A percentile compares a stretch with the other conserved stretches of the same genome.
Conservation (phyloP, 2,888 invertebrate genomes). For the Caenorhabditis wallacei region DNA sequence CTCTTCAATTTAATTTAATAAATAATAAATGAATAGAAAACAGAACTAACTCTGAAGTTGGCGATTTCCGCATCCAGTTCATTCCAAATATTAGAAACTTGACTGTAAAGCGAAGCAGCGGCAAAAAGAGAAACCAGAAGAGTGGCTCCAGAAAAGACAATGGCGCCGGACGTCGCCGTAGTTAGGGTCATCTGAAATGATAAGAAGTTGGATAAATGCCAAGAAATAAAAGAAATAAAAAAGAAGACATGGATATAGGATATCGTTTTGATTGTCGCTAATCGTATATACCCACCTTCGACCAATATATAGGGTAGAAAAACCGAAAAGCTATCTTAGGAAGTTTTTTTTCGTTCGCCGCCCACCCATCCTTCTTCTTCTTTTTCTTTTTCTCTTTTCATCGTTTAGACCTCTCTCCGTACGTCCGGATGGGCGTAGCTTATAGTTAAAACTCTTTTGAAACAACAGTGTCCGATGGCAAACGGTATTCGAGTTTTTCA, state of each 20-base stretch:
- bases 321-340: slow-evolving; percentile 59
- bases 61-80: slow-evolving; percentile 82
- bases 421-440: slow-evolving; percentile 50
- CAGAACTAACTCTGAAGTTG: slow-evolving; percentile 75
- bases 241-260: slow-evolving; percentile 41
- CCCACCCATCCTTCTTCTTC: slow-evolving; percentile 12
- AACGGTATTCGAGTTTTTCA: slow-evolving; percentile 62
- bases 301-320: slow-evolving; percentile 56
- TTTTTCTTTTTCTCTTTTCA: too few relatives aligned
- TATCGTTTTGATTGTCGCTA: slow-evolving; percentile 50
- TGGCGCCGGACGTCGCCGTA: slow-evolving; percentile 79
- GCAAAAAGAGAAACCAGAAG: slow-evolving; percentile 78
- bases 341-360: slow-evolving; percentile 42
- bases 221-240: slow-evolving; percentile 25
- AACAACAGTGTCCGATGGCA: slow-evolving; percentile 55
- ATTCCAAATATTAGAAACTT: slow-evolving; percentile 80
- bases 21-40: neutral
- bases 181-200: slow-evolving; percentile 75
- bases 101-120: slow-evolving; percentile 77
- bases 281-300: slow-evolving; percentile 54
- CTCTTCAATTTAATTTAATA: slow-evolving; percentile 56
- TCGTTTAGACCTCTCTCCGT: slow-evolving; percentile 7
- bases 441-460: slow-evolving; percentile 57
- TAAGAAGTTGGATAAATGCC: slow-evolving; percentile 22
- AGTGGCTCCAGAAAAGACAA: slow-evolving; percentile 80